Evolutionary conservation across 2,113 vertebrate species (phyloP), one percentile per base, ranked within the genome.

Genomic region (Bostrychus sinensis): DNA sequence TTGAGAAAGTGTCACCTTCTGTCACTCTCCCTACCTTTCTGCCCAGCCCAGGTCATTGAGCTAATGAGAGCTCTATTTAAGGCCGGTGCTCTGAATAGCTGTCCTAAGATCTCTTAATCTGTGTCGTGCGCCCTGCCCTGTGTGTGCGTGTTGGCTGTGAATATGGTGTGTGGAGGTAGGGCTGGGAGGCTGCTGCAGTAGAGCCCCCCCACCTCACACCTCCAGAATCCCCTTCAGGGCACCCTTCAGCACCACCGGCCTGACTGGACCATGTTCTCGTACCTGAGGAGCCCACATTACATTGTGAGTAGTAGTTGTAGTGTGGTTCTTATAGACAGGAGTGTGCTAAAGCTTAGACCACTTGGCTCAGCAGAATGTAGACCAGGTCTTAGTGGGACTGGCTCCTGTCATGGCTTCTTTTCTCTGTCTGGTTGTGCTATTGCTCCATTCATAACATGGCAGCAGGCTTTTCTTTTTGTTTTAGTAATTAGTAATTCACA

Each of bases 1-100:
- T n/a, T n/a, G n/a, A n/a, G n/a, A n/a, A n/a, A n/a, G n/a, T n/a
- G n/a, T n/a, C n/a, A n/a, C n/a, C n/a, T n/a, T n/a, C 43, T 61
- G 14, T 59, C 53, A 5, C 39, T 39, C 61, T 23, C 7, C 0
- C 26, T 62, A 13, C 42, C 11, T 19, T 23, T 26, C 26, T 56
- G n/a, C 2, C n/a, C 34, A 64, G 53, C 75, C 72, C 76, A 84
- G 80, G 82, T 88, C 73, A 63, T 72, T 57, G 79, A 80, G 56
- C 78, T 86, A 85, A 88, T 81, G 82, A 88, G 83, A 22, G 62
- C 82, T 84, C 87, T 86, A 82, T 89, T 88, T 89, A 79, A 81
- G 79, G 69, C 69, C 20, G 19, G 8, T 28, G 76, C 77, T 66
- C 60, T 84, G 87, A 91, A 91, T 90, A 89, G 88, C 88, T 77